Base-by-base conservation (phyloP, 1,140 invertebrate species). In the Saccostrea echinata region DNA sequence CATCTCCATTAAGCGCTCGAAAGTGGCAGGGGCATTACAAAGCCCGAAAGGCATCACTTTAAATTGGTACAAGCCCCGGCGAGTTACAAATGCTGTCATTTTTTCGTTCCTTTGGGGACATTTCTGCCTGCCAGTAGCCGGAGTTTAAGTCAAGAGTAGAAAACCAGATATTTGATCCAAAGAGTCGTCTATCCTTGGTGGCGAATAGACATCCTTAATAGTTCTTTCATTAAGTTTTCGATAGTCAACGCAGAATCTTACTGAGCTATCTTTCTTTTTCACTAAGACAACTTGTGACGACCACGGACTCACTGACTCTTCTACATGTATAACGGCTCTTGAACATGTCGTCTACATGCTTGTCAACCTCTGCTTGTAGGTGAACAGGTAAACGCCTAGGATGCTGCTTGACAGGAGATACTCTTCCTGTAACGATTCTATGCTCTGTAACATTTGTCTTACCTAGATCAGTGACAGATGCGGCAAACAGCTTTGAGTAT, bases 261-360 rank as follows among this genome's bases (percentile, higher is more conserved):
- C 64, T 13, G 55, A 4, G 18, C 86, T 81, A 68, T 87, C 81
- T 52, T 87, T 87, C 81, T 87, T 87, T 52, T 57, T 57, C 21
- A 87, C 86, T n/a, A 87, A 52, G 18, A 91, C 90, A 6, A 91
- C 68, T 27, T 52, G 53, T 16, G 88, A 89, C 35, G 88, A 76
- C 90, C 88, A 91, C 51, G 90, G 64, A 84, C 88, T 87, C 21
- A 35, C 86, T 27, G 89, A 90, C 1, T 88, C 68, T 81, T 91
- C 86, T n/a, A n/a, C n/a, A n/a, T n/a, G n/a, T 43, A 91, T 88
- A 8, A 90, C 84, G 21, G 24, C 84, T 61, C 68, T 76, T 4
- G 13, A 91, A 52, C 86, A 91, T 91, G 18, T 88, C 82, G 2
- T 85, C 18, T 18, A 89, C 84, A 64, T 88, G 86, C 12, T 24